Percentiles rank a stretch among this genome's conserved stretches.
phyloP scores from a whole-genome alignment of 2,888 invertebrate species.

The Ommatoiulus sabulosus region DNA sequence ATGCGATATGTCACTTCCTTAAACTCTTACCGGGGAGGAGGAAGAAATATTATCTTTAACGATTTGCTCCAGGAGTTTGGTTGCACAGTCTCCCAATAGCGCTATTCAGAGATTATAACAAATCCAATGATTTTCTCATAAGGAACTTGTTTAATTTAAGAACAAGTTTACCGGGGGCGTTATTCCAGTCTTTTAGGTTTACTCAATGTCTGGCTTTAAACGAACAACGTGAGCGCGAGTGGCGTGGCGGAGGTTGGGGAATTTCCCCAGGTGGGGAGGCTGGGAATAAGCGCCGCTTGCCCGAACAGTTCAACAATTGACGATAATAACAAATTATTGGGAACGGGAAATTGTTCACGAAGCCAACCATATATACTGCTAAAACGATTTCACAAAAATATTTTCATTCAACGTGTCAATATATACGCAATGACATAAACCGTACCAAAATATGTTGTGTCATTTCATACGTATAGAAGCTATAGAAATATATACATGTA shows the following conservation, averaged over 20 bases:
- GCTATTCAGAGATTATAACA: too few relatives aligned
- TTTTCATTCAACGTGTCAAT: constrained; percentile 40
- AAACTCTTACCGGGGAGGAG: too few relatives aligned
- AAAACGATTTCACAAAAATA: constrained; percentile 40
- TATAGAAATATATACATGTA: constrained; percentile 30
- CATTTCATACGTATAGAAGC: constrained; percentile 5
- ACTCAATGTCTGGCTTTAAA: not conserved
- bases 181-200: too few relatives aligned
- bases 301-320: not conserved
- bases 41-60: too few relatives aligned
- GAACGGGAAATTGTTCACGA: constrained; percentile 22
- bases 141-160: too few relatives aligned
- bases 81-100: too few relatives aligned
- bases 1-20: too few relatives aligned
- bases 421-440: constrained; percentile 24
- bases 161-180: too few relatives aligned
- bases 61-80: too few relatives aligned
- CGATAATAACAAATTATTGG: not conserved
- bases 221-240: not conserved
- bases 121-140: too few relatives aligned
- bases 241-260: not conserved
- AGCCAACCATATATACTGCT: not conserved
- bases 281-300: not conserved
- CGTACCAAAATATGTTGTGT: constrained; percentile 13
- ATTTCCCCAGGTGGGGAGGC: not conserved